Conservation (phyloP, 2,113 vertebrate genomes). For the Misgurnus anguillicaudatus region DNA sequence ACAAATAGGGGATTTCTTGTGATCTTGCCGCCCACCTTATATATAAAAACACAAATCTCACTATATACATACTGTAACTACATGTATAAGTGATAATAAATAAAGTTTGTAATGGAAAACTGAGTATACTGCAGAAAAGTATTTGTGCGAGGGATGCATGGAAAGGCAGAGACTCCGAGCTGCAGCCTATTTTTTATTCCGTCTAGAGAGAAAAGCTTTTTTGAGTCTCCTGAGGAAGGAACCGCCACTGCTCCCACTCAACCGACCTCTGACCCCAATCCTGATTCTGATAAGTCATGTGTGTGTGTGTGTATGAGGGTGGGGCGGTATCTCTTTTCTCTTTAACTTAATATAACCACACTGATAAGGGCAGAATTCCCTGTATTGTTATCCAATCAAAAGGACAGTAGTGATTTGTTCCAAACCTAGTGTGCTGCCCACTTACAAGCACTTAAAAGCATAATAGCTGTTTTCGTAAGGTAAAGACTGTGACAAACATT, state of each 20-base stretch:
- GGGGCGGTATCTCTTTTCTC: neutral
- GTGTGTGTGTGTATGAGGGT: constrained; percentile 11
- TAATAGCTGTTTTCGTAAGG: neutral
- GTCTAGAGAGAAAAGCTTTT: neutral
- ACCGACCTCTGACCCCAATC: constrained; percentile 14
- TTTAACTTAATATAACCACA: neutral
- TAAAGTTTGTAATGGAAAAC: neutral
- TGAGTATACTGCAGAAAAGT: neutral
- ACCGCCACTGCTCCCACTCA: neutral
- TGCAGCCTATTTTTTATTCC: neutral
- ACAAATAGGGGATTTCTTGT: too few relatives aligned
- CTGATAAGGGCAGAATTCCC: neutral
- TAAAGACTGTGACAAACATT: neutral
- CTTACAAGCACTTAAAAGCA: neutral
- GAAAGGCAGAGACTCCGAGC: neutral
- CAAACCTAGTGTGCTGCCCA: neutral
- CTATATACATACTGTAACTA: too few relatives aligned
- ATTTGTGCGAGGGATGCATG: neutral
- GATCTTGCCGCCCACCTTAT: too few relatives aligned
- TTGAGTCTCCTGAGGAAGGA: constrained; percentile 17
- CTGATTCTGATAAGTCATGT: neutral
- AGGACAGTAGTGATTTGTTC: neutral
- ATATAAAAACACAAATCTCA: too few relatives aligned
- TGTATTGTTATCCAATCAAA: neutral
- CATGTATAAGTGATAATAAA: too few relatives aligned